Evolutionary conservation across 2,888 invertebrate genomes (phyloP).

Genomic region (Thalpophila matura): DNA sequence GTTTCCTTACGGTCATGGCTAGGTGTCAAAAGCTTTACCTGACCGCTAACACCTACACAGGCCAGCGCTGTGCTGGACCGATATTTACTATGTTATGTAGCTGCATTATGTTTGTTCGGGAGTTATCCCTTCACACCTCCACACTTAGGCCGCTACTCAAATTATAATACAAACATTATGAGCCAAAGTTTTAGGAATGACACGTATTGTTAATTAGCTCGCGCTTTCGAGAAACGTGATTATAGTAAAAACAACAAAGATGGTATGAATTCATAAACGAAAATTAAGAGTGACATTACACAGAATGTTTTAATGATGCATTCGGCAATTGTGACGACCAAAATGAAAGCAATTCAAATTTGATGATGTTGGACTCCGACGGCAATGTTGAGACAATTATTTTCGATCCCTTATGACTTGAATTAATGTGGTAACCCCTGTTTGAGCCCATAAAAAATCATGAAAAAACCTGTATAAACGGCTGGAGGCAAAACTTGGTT

Average conservation of each 20-base stretch:
- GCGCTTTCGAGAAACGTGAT: constrained; percentile 60
- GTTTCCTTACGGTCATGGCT: constrained; percentile 76
- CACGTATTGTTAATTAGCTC: constrained; percentile 69
- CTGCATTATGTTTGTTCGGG: constrained; percentile 85
- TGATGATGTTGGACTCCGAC: constrained; percentile 37
- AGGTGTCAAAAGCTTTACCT: constrained; percentile 91
- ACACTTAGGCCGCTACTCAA: constrained; percentile 82
- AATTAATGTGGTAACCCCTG: constrained; percentile 81
- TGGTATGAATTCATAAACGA: constrained; percentile 24
- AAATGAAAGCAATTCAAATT: constrained; percentile 54
- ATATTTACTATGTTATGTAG: constrained; percentile 84
- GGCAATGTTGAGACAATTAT: constrained; percentile 65
- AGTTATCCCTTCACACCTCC: constrained; percentile 88
- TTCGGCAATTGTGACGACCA: constrained; percentile 23
- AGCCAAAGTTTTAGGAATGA: constrained; percentile 76
- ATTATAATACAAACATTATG: constrained; percentile 81
- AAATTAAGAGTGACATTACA: constrained; percentile 33
- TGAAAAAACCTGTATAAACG: constrained; percentile 88
- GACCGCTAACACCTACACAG: constrained; percentile 85
- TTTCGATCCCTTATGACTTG: constrained; percentile 76
- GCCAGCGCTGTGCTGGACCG: constrained; percentile 72
- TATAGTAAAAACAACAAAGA: constrained; percentile 46
- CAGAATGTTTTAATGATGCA: constrained; percentile 28
- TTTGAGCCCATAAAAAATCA: constrained; percentile 87
- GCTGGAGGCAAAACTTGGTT: constrained; percentile 86